These are phyloP conservation scores for Myotis daubentonii DNA, from an alignment of 2,797 vertebrate genomes.

Conservation along the genomic window DNA sequence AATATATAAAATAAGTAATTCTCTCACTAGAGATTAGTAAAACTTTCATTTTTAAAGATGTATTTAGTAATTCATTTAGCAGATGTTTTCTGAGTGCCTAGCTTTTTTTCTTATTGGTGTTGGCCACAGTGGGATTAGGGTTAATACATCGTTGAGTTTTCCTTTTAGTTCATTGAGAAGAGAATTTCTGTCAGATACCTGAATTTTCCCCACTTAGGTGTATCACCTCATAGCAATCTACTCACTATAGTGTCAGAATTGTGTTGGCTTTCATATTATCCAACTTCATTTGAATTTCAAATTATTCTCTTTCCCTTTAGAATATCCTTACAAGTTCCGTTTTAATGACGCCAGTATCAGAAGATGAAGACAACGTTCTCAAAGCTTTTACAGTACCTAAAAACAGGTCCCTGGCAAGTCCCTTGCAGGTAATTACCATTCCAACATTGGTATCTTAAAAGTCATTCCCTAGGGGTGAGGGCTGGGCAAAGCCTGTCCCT, in stretches of 20 bases:
- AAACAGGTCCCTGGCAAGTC: conserved; percentile 89
- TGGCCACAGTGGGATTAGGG: background rate
- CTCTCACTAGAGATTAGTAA: background rate
- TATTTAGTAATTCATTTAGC: conserved; percentile 12
- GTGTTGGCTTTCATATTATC: conserved; percentile 6
- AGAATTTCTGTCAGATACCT: conserved; percentile 15
- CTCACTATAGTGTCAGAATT: conserved; percentile 27
- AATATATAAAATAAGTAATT: background rate
- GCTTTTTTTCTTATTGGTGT: background rate
- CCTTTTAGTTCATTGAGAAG: background rate
- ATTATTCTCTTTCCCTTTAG: conserved; percentile 83
- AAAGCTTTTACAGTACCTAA: conserved; percentile 91
- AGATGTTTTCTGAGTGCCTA: background rate
- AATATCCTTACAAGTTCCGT: conserved; percentile 95
- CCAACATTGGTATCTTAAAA: conserved; percentile 30
- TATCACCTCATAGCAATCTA: background rate
- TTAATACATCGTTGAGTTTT: background rate
- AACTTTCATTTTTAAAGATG: conserved; percentile 46
- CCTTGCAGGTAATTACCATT: conserved; percentile 86
- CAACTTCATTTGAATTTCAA: conserved; percentile 66
- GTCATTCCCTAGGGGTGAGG: background rate
- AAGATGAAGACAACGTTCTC: conserved; percentile 91
- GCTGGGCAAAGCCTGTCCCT: background rate
- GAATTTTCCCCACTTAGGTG: background rate
- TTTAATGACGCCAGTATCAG: conserved; percentile 90